Evolutionary conservation across 2,888 invertebrate genomes (phyloP), one percentile per base, ranked within the genome.

Genomic region (Cataglyphis livida): DNA sequence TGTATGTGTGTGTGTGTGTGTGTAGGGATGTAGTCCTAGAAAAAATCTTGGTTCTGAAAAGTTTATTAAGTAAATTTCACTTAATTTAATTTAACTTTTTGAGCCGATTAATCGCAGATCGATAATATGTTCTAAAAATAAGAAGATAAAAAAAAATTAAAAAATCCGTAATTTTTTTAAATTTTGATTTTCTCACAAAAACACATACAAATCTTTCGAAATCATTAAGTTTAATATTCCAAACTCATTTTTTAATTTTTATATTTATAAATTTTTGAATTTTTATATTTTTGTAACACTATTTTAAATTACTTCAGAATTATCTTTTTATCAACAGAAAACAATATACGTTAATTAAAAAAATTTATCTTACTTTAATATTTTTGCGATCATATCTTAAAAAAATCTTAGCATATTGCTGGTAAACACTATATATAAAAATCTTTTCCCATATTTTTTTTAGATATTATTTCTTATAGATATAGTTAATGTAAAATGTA

Each of bases 1-100:
- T 62, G 35, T 75, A 65, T 73, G 38, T 59, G 15, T 15, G 2
- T 32, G 57, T 73, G 68, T 74, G 73, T 66, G 28, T 48, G 73
- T 32, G 41, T 61, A 74, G 54, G 35, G 62, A 9, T 70, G 70
- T 71, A 61, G 59, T 71, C 59, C 48, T 61, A 61, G 25, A 59
- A 61, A 68, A 78, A 65, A 21, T 74, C 54, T 51, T 25, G 44
- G 18, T 32, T 41, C 12, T 28, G 28, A 2, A 32, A 28, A 48
- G 21, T 21, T 12, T 35, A 61, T 41, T 15, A n/a, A 28, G 21
- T 48, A 21, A 44, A 21, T 64, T 64, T 62, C 35, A 35, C 5
- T 44, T 73, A n/a, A 61, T 28, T 28, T 25, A 25, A 25, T 25
- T 25, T 25, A 25, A 25, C 10, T 21, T 74, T 62, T 74, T 41